phyloP scores from a whole-genome alignment of 1,140 invertebrate genomes.

The Calephelis virginiensis region DNA sequence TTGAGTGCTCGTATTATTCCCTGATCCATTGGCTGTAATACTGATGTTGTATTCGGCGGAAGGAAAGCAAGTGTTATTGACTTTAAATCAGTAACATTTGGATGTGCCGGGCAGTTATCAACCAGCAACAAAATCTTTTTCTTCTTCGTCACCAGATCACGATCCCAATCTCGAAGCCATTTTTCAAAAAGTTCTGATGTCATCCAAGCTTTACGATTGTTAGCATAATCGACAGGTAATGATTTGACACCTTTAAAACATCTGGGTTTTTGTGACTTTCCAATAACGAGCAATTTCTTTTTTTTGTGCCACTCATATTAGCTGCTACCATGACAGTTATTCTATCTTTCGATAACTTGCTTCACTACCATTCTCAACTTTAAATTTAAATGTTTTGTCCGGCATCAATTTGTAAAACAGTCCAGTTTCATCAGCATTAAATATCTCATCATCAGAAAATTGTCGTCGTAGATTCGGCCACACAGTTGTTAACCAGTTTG shows the following conservation, averaged over 20 bases:
- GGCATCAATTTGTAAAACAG: slow-evolving; percentile 27
- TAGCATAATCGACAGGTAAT: slow-evolving; percentile 35
- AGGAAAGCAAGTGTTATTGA: slow-evolving; percentile 20
- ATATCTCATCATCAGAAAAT: slow-evolving; percentile 28
- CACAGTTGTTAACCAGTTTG: slow-evolving; percentile 19
- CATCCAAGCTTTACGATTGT: slow-evolving; percentile 35
- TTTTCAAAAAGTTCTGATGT: slow-evolving; percentile 31
- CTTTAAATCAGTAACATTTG: slow-evolving; percentile 1
- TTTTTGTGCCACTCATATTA: slow-evolving; percentile 23
- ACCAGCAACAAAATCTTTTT: slow-evolving; percentile 4
- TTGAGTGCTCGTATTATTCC: too few relatives aligned
- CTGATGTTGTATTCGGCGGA: slow-evolving; percentile 18
- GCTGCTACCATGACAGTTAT: slow-evolving; percentile 25
- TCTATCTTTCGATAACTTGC: slow-evolving; percentile 23
- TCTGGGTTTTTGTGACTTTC: slow-evolving; percentile 29
- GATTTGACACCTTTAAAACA: slow-evolving; percentile 24
- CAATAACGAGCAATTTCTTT: slow-evolving; percentile 29
- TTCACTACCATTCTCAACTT: slow-evolving; percentile 22
- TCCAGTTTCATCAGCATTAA: slow-evolving; percentile 14
- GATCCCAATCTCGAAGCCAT: slow-evolving; percentile 1
- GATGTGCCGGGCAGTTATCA: background rate
- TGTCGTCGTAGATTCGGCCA: slow-evolving; percentile 19
- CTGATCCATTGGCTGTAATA: too few relatives aligned
- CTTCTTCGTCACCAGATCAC: background rate
- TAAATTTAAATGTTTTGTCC: slow-evolving; percentile 30